Evolutionary conservation across 2,113 vertebrate species (phyloP), one percentile per base, ranked within the genome.

Genomic region (Dolichotis patagonum): DNA sequence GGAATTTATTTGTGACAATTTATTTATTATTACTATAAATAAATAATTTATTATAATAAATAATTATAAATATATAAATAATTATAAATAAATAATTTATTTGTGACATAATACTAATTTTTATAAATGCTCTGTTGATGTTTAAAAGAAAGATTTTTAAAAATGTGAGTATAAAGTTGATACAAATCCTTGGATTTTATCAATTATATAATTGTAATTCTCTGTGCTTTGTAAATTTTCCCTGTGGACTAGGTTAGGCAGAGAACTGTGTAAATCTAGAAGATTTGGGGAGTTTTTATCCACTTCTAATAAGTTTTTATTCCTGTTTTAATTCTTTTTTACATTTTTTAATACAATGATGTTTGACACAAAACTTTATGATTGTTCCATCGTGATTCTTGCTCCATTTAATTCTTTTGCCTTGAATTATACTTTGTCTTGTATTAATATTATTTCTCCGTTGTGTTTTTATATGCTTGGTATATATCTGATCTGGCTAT

Each of bases 1-100:
- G n/a, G 26, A 11, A 83, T 96, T 93, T 85, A 24, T 63, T 77
- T 78, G 54, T 94, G 69, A 58, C 28, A 26, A n/a, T n/a, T n/a
- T n/a, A n/a, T n/a, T n/a, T n/a, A n/a, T n/a, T n/a, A n/a, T n/a
- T n/a, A n/a, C n/a, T n/a, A n/a, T n/a, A n/a, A n/a, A n/a, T n/a
- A n/a, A n/a, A n/a, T n/a, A n/a, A n/a, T n/a, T n/a, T n/a, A n/a
- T n/a, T n/a, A n/a, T n/a, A n/a, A n/a, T n/a, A n/a, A n/a, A n/a
- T n/a, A n/a, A n/a, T n/a, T n/a, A n/a, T n/a, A n/a, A n/a, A n/a
- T n/a, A n/a, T n/a, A n/a, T n/a, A n/a, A n/a, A n/a, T n/a, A n/a
- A n/a, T n/a, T n/a, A n/a, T n/a, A n/a, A n/a, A n/a, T n/a, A n/a
- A n/a, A n/a, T n/a, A 11, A 83, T 96, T 93, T 85, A 24, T 63